Base-by-base conservation (phyloP, 2,888 invertebrate species). In the Oxystoma pomonae region DNA sequence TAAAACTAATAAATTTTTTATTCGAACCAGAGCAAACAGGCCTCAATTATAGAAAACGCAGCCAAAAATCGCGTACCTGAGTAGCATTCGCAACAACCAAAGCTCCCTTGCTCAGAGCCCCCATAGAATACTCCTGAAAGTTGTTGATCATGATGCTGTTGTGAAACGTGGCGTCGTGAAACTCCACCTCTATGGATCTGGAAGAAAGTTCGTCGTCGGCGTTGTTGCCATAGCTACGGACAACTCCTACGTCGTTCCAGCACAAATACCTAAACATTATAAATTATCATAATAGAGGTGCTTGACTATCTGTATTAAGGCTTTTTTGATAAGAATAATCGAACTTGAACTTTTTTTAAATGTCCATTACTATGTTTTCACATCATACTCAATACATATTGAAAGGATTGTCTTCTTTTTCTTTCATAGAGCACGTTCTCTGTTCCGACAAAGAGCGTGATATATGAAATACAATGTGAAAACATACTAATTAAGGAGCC, bases 241-340 rank as follows among this genome's bases (percentile, higher is more conserved):
- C 90, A 68, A 97, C 89, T n/a, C 97, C 98, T 2, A 94, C 86
- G 60, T 91, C 89, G 76, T 98, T 98, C 94, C 96, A 98, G 60
- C 92, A 89, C 87, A 90, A 83, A 74, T 88, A 89, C 53, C 53
- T n/a, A n/a, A n/a, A n/a, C n/a, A n/a, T n/a, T n/a, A n/a, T n/a
- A n/a, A n/a, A n/a, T n/a, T n/a, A n/a, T n/a, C n/a, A n/a, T n/a
- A n/a, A n/a, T n/a, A n/a, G n/a, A n/a, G n/a, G n/a, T n/a, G n/a
- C n/a, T n/a, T n/a, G n/a, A n/a, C n/a, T n/a, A n/a, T n/a, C n/a
- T n/a, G n/a, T n/a, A n/a, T n/a, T n/a, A n/a, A n/a, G n/a, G n/a
- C n/a, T n/a, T n/a, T n/a, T n/a, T n/a, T n/a, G n/a, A n/a, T n/a
- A n/a, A n/a, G n/a, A n/a, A n/a, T n/a, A n/a, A n/a, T n/a, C n/a